phyloP scores from a whole-genome alignment of 1,140 invertebrate species.

The Coelopa frigida region DNA sequence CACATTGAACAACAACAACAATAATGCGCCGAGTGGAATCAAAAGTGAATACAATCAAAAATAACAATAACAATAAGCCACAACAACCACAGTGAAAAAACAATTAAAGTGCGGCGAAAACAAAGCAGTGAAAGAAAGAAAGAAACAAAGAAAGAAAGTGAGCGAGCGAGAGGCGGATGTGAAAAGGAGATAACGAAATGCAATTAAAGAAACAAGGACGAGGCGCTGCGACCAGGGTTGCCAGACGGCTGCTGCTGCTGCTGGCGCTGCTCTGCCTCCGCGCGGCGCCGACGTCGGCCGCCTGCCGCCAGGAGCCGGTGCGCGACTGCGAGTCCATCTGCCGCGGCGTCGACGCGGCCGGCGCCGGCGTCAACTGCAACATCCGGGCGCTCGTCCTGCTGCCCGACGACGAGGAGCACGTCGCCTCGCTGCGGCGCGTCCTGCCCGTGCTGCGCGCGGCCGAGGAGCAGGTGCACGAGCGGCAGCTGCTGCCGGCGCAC shows the following conservation, averaged over 20 bases:
- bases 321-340: conserved; percentile 49
- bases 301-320: conserved; percentile 44
- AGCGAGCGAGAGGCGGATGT: too few species aligned
- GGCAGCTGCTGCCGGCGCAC: conserved; percentile 49
- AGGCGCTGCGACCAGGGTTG: too few species aligned
- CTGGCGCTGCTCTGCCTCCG: conserved; percentile 10
- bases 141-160: too few species aligned
- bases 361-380: conserved; percentile 36
- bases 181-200: too few species aligned
- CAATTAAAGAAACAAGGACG: too few species aligned
- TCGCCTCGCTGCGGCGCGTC: conserved; percentile 48
- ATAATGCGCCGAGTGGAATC: too few species aligned
- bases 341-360: not conserved
- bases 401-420: conserved; percentile 48
- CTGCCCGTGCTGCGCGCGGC: conserved; percentile 54
- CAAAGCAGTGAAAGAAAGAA: too few species aligned
- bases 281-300: conserved; percentile 17
- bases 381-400: conserved; percentile 52
- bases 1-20: too few species aligned
- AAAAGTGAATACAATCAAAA: too few species aligned
- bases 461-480: conserved; percentile 45
- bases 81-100: too few species aligned
- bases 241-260: conserved; percentile 5
- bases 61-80: too few species aligned
- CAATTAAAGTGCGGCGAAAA: too few species aligned